A percentile compares a stretch with the other conserved stretches of the same genome.
Evolutionary conservation across 1,140 invertebrate genomes (phyloP).

Genomic region (Heliconius hermathena): DNA sequence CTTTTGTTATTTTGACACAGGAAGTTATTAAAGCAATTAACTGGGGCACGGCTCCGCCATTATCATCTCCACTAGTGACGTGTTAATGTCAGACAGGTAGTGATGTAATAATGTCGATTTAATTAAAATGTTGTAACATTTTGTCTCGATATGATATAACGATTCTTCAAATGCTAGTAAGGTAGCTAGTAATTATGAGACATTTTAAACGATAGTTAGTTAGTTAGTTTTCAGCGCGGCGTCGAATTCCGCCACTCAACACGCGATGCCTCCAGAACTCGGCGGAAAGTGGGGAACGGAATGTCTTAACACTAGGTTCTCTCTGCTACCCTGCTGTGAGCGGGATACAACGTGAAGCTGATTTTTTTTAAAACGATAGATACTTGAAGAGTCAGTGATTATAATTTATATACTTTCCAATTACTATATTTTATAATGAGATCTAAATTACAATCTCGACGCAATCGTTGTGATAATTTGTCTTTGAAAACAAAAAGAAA

Average conservation of each 20-base stretch:
- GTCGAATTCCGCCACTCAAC: too few species aligned
- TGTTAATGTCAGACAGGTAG: slow-evolving; percentile 74
- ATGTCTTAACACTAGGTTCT: too few species aligned
- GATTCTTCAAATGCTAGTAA: background rate
- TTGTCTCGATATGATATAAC: slow-evolving; percentile 4
- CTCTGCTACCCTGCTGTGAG: too few species aligned
- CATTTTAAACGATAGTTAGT: background rate
- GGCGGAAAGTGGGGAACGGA: too few species aligned
- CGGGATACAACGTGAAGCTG: too few species aligned
- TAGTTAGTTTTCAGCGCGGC: too few species aligned
- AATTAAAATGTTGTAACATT: slow-evolving; percentile 26
- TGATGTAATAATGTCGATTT: slow-evolving; percentile 52
- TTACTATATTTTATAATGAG: background rate
- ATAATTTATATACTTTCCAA: background rate
- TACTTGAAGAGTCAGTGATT: background rate
- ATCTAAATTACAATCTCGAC: background rate
- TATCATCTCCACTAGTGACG: slow-evolving; percentile 80
- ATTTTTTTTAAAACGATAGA: background rate
- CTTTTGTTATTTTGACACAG: slow-evolving; percentile 82
- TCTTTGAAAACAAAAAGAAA: slow-evolving; percentile 19
- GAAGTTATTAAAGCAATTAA: slow-evolving; percentile 82
- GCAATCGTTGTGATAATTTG: slow-evolving; percentile 11
- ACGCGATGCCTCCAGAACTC: too few species aligned
- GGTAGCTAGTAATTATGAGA: background rate
- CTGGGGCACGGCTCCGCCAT: slow-evolving; percentile 76